Base-by-base conservation (phyloP, 2,113 vertebrate genomes). In the Hystrix cristata region DNA sequence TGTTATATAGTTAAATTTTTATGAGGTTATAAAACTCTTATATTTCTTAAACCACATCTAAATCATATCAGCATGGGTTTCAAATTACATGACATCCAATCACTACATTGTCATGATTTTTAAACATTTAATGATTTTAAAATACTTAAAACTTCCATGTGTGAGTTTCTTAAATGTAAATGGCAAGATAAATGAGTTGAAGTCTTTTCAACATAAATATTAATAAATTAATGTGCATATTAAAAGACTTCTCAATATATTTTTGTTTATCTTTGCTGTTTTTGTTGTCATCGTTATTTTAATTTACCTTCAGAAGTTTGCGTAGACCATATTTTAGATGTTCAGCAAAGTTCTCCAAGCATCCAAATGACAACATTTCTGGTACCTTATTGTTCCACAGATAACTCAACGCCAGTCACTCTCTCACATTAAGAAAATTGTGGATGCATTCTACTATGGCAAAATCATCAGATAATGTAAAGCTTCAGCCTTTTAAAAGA, bases 1-100 rank as follows among this genome's bases (percentile, higher is more conserved):
- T 95, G 12, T 1, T 94, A 91, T 7, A 72, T 57, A 95, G 55
- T 98, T 97, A 85, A 92, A 76, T 97, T 97, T 98, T 98, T 96
- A 97, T 89, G 72, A 11, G n/a, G 55, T 91, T 95, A 43, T 98
- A 98, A 97, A 98, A 95, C 25, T 4, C 81, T 29, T 7, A 19
- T 90, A 93, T 97, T 96, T 98, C 86, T 91, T 95, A 97, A 95
- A 51, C 27, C 57, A 46, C 23, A 91, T 97, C n/a, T 94, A 96
- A 97, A 97, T 72, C 94, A 76, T 48, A 80, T 29, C 87, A 84
- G 21, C 60, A 78, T 88, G 84, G 80, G n/a, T 96, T 94, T 96
- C 86, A 96, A 98, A 76, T 11, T 95, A 80, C 43, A 87, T 96
- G 18, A 78, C 55, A 87, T 78, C 11, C 43, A 87, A 85, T 95